phyloP scores from a whole-genome alignment of 1,140 invertebrate genomes.

The Brachionus rubens region DNA sequence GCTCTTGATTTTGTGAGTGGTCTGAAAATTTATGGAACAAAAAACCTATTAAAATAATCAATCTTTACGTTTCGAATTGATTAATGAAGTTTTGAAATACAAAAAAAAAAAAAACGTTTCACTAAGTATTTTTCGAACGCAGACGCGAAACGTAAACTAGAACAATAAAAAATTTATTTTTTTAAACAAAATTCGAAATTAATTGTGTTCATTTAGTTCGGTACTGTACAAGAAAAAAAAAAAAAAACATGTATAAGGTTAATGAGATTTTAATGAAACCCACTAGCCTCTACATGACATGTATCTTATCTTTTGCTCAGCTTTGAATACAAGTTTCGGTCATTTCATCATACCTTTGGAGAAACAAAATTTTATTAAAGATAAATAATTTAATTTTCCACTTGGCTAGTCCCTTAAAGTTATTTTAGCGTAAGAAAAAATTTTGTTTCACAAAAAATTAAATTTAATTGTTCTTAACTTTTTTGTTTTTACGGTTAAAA shows the following conservation, averaged over 20 bases:
- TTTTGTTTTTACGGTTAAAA: conserved; percentile 38
- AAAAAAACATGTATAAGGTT: no score
- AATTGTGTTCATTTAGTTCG: no score
- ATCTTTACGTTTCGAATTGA: conserved; percentile 34
- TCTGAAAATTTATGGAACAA: conserved; percentile 24
- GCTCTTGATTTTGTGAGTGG: conserved; percentile 18
- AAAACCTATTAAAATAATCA: conserved; percentile 40
- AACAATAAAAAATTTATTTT: no score
- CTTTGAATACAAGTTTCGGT: not conserved
- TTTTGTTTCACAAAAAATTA: not conserved
- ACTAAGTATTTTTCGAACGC: no score
- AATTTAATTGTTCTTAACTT: conserved; percentile 29
- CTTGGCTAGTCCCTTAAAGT: not conserved
- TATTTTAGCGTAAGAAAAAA: no score
- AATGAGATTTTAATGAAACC: not conserved
- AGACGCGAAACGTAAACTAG: conserved; percentile 31
- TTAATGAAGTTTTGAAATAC: conserved; percentile 41
- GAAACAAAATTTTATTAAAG: not conserved
- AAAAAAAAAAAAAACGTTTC: no score
- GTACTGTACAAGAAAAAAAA: no score
- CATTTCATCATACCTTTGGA: conserved; percentile 21
- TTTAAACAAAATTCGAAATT: no score
- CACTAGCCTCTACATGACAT: no score
- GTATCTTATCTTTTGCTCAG: no score
- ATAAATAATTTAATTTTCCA: conserved; percentile 33